phyloP scores from a whole-genome alignment of 2,888 invertebrate species.

The Pheosia gnoma region DNA sequence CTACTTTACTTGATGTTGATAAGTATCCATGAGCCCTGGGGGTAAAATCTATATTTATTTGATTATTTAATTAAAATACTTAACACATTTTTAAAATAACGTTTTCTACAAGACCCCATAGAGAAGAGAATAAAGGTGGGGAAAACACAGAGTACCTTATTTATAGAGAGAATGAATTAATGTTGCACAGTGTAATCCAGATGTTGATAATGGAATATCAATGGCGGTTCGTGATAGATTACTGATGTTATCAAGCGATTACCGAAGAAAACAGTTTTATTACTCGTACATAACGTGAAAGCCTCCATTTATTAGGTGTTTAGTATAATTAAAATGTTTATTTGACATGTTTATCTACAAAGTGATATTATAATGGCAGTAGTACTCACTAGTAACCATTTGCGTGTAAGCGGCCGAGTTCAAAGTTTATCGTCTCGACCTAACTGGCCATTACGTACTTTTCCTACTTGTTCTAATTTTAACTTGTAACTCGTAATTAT shows the following conservation, averaged over 20 bases:
- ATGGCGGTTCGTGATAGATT: not conserved
- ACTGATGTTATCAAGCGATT: not conserved
- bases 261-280: not conserved
- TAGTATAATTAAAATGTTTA: conserved; percentile 41
- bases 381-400: conserved; percentile 23
- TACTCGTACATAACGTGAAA: not conserved
- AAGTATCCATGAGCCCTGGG: no score
- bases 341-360: conserved; percentile 40
- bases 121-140: no score
- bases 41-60: no score
- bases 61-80: no score
- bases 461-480: conserved; percentile 75
- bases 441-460: conserved; percentile 60
- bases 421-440: conserved; percentile 63
- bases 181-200: no score
- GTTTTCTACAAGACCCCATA: no score
- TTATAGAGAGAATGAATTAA: no score
- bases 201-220: not conserved
- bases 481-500: conserved; percentile 48
- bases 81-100: no score
- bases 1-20: no score
- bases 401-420: conserved; percentile 36
- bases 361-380: conserved; percentile 32
- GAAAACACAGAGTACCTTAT: no score
- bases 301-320: conserved; percentile 22